These are phyloP conservation scores for Tapirus indicus DNA, from an alignment of 2,797 vertebrate species.

Conservation along the genomic window DNA sequence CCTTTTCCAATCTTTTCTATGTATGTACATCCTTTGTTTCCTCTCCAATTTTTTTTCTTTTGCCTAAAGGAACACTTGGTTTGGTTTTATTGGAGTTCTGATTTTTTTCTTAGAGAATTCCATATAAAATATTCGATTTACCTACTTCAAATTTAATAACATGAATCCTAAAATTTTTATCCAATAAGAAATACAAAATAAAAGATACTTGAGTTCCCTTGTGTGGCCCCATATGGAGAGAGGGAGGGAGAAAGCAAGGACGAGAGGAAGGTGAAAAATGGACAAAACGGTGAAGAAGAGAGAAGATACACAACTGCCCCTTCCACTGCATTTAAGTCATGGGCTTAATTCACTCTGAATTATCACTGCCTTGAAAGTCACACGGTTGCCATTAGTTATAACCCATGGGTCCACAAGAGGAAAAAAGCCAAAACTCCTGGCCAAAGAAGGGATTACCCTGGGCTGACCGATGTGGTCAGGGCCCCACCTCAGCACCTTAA, in stretches of 20 bases:
- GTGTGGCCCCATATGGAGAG: too few relatives aligned
- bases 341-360: too few relatives aligned
- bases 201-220: not conserved
- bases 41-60: not conserved
- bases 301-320: too few relatives aligned
- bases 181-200: not conserved
- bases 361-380: not conserved
- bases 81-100: not conserved
- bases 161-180: not conserved
- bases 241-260: too few relatives aligned
- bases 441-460: not conserved
- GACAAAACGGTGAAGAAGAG: not conserved
- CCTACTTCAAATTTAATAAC: not conserved
- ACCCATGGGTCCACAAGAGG: not conserved
- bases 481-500: not conserved
- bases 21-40: not conserved
- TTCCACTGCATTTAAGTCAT: accelerated
- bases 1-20: not conserved
- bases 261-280: accelerated
- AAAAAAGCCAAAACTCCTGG: not conserved
- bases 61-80: not conserved
- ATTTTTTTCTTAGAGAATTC: not conserved
- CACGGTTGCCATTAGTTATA: too few relatives aligned
- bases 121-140: not conserved
- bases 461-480: not conserved